Evolutionary conservation across 2,888 invertebrate genomes (phyloP).

Genomic region (Saturnia japonica): DNA sequence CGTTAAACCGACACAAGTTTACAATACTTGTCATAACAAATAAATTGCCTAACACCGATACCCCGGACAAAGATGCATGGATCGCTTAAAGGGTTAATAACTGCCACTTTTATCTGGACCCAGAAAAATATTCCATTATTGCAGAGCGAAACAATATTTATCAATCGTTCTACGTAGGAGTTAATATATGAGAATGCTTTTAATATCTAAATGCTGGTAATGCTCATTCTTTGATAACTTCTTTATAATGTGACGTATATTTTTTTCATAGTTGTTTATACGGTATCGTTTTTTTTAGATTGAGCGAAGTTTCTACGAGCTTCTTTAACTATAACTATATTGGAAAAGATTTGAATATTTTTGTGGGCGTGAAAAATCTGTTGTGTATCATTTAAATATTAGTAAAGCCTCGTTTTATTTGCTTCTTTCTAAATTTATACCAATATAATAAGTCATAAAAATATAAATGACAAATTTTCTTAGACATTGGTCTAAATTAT

Average conservation of each 20-base stretch:
- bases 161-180: conserved; percentile 43
- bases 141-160: conserved; percentile 49
- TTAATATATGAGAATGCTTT: conserved; percentile 37
- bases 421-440: too few species aligned
- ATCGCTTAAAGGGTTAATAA: conserved; percentile 44
- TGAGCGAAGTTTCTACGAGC: conserved; percentile 15
- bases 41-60: conserved; percentile 65
- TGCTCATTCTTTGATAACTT: conserved; percentile 28
- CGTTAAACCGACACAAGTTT: conserved; percentile 48
- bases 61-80: conserved; percentile 60
- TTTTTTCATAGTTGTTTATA: conserved; percentile 26
- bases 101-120: conserved; percentile 44
- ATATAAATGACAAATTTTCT: too few species aligned
- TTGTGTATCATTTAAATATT: background rate
- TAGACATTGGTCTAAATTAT: too few species aligned
- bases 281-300: conserved; percentile 31
- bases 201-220: conserved; percentile 41
- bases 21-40: conserved; percentile 66
- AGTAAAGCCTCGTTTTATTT: background rate
- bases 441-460: too few species aligned
- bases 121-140: conserved; percentile 57
- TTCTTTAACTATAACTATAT: background rate
- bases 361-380: background rate
- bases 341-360: background rate
- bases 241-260: conserved; percentile 23